These are phyloP conservation scores for Oreocharis arfaki DNA, from an alignment of 2,113 vertebrate genomes.

Conservation along the genomic window DNA sequence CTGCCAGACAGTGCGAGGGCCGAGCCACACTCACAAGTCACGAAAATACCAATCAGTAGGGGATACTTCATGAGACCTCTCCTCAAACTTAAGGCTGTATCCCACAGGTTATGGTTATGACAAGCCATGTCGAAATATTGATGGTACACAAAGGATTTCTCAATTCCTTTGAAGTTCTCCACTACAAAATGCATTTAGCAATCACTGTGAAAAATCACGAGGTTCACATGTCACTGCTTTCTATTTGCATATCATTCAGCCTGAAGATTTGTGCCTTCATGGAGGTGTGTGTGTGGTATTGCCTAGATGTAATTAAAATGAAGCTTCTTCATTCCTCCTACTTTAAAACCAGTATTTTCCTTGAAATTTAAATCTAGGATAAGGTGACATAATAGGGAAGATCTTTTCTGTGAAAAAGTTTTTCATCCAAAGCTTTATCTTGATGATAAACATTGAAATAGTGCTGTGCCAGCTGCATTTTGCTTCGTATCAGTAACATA, in stretches of 20 bases:
- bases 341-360: neutral
- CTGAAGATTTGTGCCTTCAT: neutral
- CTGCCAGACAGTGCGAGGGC: neutral
- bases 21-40: neutral
- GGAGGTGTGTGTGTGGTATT: neutral
- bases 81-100: neutral
- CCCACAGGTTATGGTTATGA: neutral
- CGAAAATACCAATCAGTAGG: neutral
- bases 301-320: neutral
- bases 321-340: neutral
- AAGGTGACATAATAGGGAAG: neutral
- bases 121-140: neutral
- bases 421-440: neutral
- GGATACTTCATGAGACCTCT: neutral
- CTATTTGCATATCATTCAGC: neutral
- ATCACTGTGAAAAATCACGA: neutral
- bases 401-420: neutral
- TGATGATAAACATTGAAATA: neutral
- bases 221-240: neutral
- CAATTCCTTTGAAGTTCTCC: neutral
- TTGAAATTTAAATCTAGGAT: conserved; percentile 3
- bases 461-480: neutral
- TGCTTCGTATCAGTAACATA: neutral
- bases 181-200: neutral
- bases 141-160: neutral